A percentile compares a stretch with the other conserved stretches of the same genome.
phyloP scores from a whole-genome alignment of 2,888 invertebrate genomes.

The Copidosoma aretas region DNA sequence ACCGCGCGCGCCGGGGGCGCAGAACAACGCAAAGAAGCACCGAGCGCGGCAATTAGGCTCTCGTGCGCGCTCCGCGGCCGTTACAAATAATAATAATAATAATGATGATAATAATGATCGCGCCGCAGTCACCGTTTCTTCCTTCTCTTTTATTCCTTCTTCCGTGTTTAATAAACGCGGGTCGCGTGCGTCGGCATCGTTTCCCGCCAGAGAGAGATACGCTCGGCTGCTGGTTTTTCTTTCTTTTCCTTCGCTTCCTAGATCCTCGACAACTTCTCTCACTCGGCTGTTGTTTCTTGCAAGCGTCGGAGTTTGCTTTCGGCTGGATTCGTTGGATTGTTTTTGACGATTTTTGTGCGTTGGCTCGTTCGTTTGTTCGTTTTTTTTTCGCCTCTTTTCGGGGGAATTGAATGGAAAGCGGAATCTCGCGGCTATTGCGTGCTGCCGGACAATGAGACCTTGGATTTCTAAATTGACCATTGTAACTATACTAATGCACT shows the following conservation, averaged over 20 bases:
- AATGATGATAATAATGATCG: no score
- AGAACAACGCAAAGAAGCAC: no score
- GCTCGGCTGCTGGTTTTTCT: slow-evolving; percentile 5
- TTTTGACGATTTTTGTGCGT: not conserved
- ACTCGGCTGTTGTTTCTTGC: no score
- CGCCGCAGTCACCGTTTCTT: no score
- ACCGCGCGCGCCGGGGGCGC: no score
- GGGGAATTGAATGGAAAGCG: not conserved
- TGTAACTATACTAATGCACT: not conserved
- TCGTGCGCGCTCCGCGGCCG: no score
- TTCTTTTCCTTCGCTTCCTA: not conserved
- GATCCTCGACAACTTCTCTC: not conserved
- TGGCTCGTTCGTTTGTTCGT: no score
- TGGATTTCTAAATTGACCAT: not conserved
- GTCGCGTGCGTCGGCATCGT: slow-evolving; percentile 28
- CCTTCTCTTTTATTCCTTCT: slow-evolving; percentile 3
- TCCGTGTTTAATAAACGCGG: slow-evolving; percentile 31
- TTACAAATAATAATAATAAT: no score
- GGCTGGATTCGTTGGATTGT: not conserved
- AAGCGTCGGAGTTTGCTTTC: no score
- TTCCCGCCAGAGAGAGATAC: slow-evolving; percentile 10
- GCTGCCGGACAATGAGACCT: not conserved
- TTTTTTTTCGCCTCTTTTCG: not conserved
- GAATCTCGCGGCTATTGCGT: not conserved
- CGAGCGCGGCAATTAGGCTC: no score